Percentiles rank a stretch among this genome's conserved stretches.
These are phyloP conservation scores for Leistus spinibarbis DNA, from an alignment of 2,888 invertebrate species.

Conservation along the genomic window DNA sequence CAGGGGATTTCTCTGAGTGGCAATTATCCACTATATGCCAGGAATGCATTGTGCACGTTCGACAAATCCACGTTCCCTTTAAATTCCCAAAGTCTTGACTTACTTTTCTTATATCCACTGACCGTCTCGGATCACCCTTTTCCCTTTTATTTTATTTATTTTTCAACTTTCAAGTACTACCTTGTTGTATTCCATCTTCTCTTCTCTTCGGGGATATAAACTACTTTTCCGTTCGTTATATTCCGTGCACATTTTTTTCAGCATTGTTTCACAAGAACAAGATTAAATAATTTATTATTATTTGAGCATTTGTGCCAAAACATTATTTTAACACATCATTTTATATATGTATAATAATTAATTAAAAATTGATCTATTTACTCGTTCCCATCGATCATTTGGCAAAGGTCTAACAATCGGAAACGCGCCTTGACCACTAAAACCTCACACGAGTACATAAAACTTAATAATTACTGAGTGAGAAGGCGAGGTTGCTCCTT, in stretches of 20 bases:
- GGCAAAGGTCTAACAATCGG: too few relatives aligned
- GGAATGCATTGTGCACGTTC: constrained; percentile 30
- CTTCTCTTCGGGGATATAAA: background rate
- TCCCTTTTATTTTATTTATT: too few relatives aligned
- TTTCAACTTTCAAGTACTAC: constrained; percentile 5
- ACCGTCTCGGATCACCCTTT: background rate
- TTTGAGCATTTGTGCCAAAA: too few relatives aligned
- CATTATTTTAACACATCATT: too few relatives aligned
- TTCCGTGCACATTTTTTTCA: background rate
- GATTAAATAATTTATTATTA: background rate
- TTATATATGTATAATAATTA: too few relatives aligned
- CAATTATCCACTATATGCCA: constrained; percentile 39
- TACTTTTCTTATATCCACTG: constrained; percentile 33
- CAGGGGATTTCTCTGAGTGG: constrained; percentile 37
- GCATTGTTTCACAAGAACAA: background rate
- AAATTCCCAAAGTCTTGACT: constrained; percentile 14
- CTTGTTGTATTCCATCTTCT: constrained; percentile 2
- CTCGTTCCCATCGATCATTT: too few relatives aligned
- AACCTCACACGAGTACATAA: too few relatives aligned
- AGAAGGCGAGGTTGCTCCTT: too few relatives aligned
- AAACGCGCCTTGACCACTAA: too few relatives aligned
- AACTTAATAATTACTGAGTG: too few relatives aligned
- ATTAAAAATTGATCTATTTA: too few relatives aligned
- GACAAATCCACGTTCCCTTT: constrained; percentile 10
- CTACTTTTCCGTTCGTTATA: background rate